phyloP scores from a whole-genome alignment of 2,888 invertebrate species.

The Hirtodrosophila trivittata region DNA sequence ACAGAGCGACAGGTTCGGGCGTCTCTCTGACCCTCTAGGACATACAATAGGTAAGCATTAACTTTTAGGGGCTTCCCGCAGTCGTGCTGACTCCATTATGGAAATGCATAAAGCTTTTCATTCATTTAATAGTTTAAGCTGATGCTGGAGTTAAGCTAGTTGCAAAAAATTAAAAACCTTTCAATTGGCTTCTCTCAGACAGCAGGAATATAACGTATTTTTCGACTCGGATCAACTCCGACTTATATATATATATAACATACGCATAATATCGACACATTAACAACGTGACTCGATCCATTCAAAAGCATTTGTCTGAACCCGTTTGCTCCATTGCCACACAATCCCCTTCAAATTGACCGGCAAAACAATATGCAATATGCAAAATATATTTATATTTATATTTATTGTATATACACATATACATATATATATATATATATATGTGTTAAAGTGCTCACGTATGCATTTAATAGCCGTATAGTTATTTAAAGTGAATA shows the following conservation, averaged over 20 bases:
- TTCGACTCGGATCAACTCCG: conserved; percentile 15
- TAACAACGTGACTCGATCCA: conserved; percentile 18
- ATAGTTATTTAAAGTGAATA: conserved; percentile 52
- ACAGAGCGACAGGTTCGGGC: too few species aligned
- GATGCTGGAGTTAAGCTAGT: too few species aligned
- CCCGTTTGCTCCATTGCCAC: conserved; percentile 7
- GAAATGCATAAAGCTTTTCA: not conserved
- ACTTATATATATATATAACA: conserved; percentile 34
- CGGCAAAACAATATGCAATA: conserved; percentile 41
- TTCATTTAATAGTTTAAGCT: conserved; percentile 5
- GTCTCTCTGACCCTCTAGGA: too few species aligned
- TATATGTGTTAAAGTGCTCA: conserved; percentile 50
- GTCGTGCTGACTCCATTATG: too few species aligned
- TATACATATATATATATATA: too few species aligned
- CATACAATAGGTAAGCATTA: too few species aligned
- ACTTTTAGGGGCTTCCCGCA: too few species aligned
- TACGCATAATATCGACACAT: conserved; percentile 50
- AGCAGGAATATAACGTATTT: not conserved
- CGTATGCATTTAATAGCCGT: conserved; percentile 50
- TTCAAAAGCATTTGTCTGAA: conserved; percentile 32
- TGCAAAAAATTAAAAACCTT: not conserved
- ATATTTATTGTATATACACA: too few species aligned
- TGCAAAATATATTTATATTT: too few species aligned
- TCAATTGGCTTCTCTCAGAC: not conserved
- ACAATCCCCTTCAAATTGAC: not conserved